phyloP scores from a whole-genome alignment of 1,140 invertebrate species.

The Plodia interpunctella region DNA sequence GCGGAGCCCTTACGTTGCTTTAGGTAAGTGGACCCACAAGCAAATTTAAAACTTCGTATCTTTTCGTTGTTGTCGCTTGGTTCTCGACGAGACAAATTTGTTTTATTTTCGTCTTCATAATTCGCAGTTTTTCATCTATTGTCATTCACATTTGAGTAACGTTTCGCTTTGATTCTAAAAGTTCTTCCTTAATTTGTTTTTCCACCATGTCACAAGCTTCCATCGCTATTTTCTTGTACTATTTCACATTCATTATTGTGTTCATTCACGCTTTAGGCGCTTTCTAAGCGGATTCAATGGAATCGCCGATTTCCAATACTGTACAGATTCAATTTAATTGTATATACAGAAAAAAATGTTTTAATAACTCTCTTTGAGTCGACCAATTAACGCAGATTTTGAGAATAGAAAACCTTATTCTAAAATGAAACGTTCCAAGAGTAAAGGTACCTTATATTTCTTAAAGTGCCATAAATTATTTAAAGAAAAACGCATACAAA shows the following conservation, averaged over 20 bases:
- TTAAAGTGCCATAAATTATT: too few species aligned
- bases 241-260: slow-evolving; percentile 26
- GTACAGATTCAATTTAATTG: slow-evolving; percentile 9
- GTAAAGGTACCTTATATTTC: too few species aligned
- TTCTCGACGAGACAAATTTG: slow-evolving; percentile 26
- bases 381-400: neutral
- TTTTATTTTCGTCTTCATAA: slow-evolving; percentile 39
- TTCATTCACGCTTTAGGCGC: slow-evolving; percentile 33
- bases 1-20: slow-evolving; percentile 74
- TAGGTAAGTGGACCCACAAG: slow-evolving; percentile 71
- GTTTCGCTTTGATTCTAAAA: slow-evolving; percentile 74
- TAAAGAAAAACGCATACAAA: too few species aligned
- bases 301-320: slow-evolving; percentile 3
- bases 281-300: slow-evolving; percentile 13
- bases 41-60: slow-evolving; percentile 43
- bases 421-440: too few species aligned
- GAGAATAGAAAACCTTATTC: too few species aligned
- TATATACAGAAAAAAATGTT: neutral
- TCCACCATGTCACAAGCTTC: slow-evolving; percentile 50
- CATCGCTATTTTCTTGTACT: slow-evolving; percentile 35
- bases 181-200: slow-evolving; percentile 43
- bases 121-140: slow-evolving; percentile 49
- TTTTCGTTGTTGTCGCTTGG: slow-evolving; percentile 58
- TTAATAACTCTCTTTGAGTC: too few species aligned
- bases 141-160: slow-evolving; percentile 67